These are phyloP conservation scores for Gymnogyps californianus DNA, from an alignment of 2,113 vertebrate species.

Conservation along the genomic window DNA sequence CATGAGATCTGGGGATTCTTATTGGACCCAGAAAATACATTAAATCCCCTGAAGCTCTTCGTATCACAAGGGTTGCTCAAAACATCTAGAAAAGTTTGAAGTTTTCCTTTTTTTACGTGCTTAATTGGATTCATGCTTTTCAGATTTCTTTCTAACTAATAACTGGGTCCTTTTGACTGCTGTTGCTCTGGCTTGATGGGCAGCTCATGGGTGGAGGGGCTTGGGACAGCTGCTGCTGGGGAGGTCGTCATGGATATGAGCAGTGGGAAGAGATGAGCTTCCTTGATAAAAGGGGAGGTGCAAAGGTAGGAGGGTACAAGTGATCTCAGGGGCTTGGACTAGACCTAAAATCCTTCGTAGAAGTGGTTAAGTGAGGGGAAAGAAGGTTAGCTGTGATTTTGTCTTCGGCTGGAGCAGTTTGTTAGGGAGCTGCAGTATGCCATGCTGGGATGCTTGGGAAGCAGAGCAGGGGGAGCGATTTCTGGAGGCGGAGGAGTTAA, in stretches of 20 bases:
- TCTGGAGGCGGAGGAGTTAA: background rate
- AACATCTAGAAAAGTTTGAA: background rate
- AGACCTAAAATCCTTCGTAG: background rate
- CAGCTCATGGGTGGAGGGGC: background rate
- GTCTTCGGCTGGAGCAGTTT: background rate
- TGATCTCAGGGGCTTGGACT: fast-evolving
- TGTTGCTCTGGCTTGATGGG: background rate
- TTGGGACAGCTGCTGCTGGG: background rate
- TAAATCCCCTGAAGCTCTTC: background rate
- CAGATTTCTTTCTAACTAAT: background rate
- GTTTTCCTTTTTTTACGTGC: background rate
- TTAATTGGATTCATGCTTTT: background rate
- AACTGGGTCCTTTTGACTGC: background rate
- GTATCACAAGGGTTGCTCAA: background rate
- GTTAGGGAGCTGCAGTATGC: background rate
- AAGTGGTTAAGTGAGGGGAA: background rate
- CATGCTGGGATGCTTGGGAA: background rate
- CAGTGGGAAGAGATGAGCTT: background rate
- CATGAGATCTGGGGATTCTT: background rate
- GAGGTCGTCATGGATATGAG: background rate
- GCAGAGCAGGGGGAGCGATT: background rate
- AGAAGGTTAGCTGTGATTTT: background rate
- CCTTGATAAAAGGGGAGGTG: background rate
- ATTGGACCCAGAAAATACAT: background rate
- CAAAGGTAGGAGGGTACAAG: background rate